Evolutionary conservation across 2,113 vertebrate genomes (phyloP), one percentile per base, ranked within the genome.

Genomic region (Urocolius indicus): DNA sequence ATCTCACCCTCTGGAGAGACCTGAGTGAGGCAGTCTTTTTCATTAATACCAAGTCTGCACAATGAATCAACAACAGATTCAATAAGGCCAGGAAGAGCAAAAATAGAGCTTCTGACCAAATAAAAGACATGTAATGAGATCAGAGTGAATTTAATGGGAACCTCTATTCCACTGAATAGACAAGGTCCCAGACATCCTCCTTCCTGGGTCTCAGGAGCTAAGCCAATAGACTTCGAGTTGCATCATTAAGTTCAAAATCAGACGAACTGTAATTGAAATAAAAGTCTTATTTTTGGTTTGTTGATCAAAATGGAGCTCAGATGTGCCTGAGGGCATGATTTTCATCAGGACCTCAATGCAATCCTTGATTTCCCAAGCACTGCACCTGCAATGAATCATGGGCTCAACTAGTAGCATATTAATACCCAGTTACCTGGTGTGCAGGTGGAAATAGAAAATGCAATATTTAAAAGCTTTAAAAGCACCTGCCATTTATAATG

Each of bases 61-160:
- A 95, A 97, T 96, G 95, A 96, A 97, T 96, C 95, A 96, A 97
- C 93, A 97, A 96, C 94, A 96, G 96, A 97, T 97, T 96, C 96
- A 95, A 94, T 96, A 97, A 95, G 93, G 90, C 92, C 92, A 94
- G 94, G 93, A 97, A 97, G 96, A 96, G 92, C 62, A 93, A 92
- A 88, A 93, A 88, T 92, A 92, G 94, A 95, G 85, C 94, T 96
- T 96, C 95, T 93, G 79, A 94, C 88, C 75, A 95, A 95, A 94
- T 93, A 93, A 92, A 82, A 95, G 84, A 89, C 84, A 71, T 20
- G 77, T 87, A 92, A 88, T 86, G 65, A 91, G 92, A 87, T 66
- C 86, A 95, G 96, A 97, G 83, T 76, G 74, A 91, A 90, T 93
- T 96, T 84, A 93, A 94, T 76, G 82, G 87, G 93, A 93, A 95